Base-by-base conservation (phyloP, 1,140 invertebrate genomes). In the Drosophila triauraria region DNA sequence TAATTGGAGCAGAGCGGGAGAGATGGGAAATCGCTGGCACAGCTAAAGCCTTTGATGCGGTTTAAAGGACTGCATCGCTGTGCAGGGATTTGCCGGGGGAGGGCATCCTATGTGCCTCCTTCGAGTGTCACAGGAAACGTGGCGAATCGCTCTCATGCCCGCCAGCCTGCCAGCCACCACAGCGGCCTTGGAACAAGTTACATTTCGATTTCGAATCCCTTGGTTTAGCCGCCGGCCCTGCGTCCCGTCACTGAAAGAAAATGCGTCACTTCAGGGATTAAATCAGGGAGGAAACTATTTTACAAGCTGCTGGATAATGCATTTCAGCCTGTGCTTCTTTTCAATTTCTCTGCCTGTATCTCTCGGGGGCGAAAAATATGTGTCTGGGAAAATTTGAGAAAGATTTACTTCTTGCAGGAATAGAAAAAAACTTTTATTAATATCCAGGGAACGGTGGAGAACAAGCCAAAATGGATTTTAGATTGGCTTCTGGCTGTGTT, bases 161-260 rank as follows among this genome's bases (percentile, higher is more conserved):
- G 74, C 78, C 50, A 58, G 82, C 75, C 82, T 85, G 82, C 86
- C 82, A 85, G 75, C 61, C 60, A 79, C 63, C 59, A 71, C 44
- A 38, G 64, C 69, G 81, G 46, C 67, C 44, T 58, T 71, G 69
- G 69, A 86, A 67, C 78, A 86, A 86, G 83, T 85, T 86, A 85
- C 82, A 85, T 85, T 85, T 85, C 82, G 82, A 85, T 85, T 85
- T 85, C 78, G 82, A 82, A 43, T 50, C 64, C 75, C 71, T 43
- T 38, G 27, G 48, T 38, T 44, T 59, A 40, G 61, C 35, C n/a
- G 40, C n/a, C 13, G 44, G 30, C 46, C 30, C 20, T 12, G 32
- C 61, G 61, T 48, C 27, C 27, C 47, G 38, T 38, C 44, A 60
- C 44, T 69, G 63, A 8, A 5, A 43, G 10, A 42, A 58, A 17